Evolutionary conservation across 2,113 vertebrate genomes (phyloP), one percentile per base, ranked within the genome.

Genomic region (Alethe castanea): DNA sequence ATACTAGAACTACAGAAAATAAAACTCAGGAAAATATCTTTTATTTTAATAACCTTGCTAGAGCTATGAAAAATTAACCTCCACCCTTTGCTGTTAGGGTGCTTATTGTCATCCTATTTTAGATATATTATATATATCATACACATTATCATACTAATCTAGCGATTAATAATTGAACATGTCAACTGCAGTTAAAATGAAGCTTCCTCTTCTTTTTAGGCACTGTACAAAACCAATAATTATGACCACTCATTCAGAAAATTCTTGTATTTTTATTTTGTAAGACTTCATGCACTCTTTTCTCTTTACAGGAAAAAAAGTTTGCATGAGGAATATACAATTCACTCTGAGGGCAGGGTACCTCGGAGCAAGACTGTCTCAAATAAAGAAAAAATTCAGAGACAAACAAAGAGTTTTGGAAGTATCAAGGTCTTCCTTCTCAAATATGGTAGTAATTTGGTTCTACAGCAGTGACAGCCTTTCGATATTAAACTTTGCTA

Each of bases 121-220:
- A 38, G 31, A 36, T 4, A 42, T 4, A 44, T 33, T 44, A 59
- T 24, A 59, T 12, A 33, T 15, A 59, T 19, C 12, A 28, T 19
- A 57, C 5, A 12, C 45, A n/a, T 33, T 54, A 85, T 69, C 20
- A 69, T 11, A 86, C 10, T 42, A 85, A 92, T 56, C 33, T 40
- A 56, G 25, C 0, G 2, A 45, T 28, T 78, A 45, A 53, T 53
- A 61, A 78, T 11, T 61, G 40, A 89, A 44, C 28, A 48, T 12
- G 53, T 38, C 25, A 69, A 76, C 35, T 79, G 59, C 53, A 73
- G 33, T 70, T 79, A 52, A 95, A 81, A 66, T 22, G n/a, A 91
- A 72, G 19, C 20, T 70, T 91, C 48, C 31, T 84, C n/a, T 29
- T 81, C 57, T 85, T 88, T 87, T 66, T 65, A 88, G 48, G 40